Percentiles rank a stretch among this genome's conserved stretches.
phyloP scores from a whole-genome alignment of 2,888 invertebrate species.

The Megaustenia siamemsis region DNA sequence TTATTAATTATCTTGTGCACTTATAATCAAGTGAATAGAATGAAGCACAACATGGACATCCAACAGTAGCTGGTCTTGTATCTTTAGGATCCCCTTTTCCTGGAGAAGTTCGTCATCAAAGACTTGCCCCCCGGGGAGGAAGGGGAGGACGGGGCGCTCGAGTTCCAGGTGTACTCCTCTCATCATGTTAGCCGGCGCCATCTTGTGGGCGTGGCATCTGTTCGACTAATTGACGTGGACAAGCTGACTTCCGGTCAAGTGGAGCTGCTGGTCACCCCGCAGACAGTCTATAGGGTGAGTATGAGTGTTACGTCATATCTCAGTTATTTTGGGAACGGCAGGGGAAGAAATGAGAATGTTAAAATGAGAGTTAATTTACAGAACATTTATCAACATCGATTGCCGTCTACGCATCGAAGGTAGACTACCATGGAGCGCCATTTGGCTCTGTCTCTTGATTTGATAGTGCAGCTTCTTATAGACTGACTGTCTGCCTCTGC shows the following conservation, averaged over 20 bases:
- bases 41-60: neutral
- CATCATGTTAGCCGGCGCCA: constrained; percentile 73
- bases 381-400: too few species aligned
- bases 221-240: constrained; percentile 68
- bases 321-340: too few species aligned
- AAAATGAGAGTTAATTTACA: too few species aligned
- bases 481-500: too few species aligned
- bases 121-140: constrained; percentile 68
- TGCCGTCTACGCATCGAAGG: too few species aligned
- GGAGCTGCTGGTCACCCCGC: constrained; percentile 72
- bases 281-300: constrained; percentile 74
- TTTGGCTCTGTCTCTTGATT: too few species aligned
- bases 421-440: too few species aligned
- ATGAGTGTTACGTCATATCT: neutral
- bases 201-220: constrained; percentile 73
- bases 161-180: constrained; percentile 76
- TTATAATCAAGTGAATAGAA: too few species aligned
- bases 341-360: too few species aligned
- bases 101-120: constrained; percentile 74
- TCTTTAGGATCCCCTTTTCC: constrained; percentile 71
- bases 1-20: too few species aligned
- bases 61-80: neutral
- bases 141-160: constrained; percentile 71
- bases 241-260: constrained; percentile 70
- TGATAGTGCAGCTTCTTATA: too few species aligned